Conservation (phyloP, 2,888 invertebrate species). For the Drosophila diplacantha region DNA sequence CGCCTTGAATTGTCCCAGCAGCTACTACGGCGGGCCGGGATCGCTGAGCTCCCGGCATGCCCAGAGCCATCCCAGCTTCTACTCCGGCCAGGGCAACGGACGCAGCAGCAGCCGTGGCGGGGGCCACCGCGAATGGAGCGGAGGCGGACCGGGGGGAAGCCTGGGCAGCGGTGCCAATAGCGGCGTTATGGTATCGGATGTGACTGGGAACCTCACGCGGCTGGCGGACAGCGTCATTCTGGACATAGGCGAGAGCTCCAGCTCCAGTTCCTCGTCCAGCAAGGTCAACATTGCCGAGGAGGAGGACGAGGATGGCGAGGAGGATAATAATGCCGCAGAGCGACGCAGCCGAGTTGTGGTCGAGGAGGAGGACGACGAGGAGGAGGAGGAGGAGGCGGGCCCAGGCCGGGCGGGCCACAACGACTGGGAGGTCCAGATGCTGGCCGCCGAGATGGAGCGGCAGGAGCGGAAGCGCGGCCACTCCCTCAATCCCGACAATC, state of each 20-base stretch:
- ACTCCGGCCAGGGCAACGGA: constrained; percentile 51
- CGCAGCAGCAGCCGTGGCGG: constrained; percentile 35
- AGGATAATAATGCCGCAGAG: constrained; percentile 44
- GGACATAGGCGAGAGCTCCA: constrained; percentile 75
- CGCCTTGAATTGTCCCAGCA: constrained; percentile 56
- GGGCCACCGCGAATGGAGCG: constrained; percentile 58
- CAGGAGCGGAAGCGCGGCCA: constrained; percentile 78
- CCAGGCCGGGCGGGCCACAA: constrained; percentile 71
- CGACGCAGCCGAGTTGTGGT: constrained; percentile 54
- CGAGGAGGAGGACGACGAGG: constrained; percentile 54
- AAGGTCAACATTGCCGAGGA: constrained; percentile 69
- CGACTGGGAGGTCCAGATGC: constrained; percentile 88
- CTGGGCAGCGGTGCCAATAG: constrained; percentile 14
- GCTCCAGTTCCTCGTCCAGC: constrained; percentile 74
- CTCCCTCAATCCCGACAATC: constrained; percentile 70
- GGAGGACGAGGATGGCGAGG: constrained; percentile 65
- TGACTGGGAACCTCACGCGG: constrained; percentile 78
- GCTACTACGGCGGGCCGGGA: constrained; percentile 59
- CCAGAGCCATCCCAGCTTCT: constrained; percentile 62
- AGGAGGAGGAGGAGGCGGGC: constrained; percentile 60
- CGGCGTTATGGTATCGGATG: constrained; percentile 67
- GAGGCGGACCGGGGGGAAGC: constrained; percentile 38
- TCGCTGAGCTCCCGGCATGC: constrained; percentile 56
- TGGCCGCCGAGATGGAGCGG: constrained; percentile 85
- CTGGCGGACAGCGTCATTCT: constrained; percentile 77